phyloP scores from a whole-genome alignment of 2,888 invertebrate species.

The Drosophila emarginata region DNA sequence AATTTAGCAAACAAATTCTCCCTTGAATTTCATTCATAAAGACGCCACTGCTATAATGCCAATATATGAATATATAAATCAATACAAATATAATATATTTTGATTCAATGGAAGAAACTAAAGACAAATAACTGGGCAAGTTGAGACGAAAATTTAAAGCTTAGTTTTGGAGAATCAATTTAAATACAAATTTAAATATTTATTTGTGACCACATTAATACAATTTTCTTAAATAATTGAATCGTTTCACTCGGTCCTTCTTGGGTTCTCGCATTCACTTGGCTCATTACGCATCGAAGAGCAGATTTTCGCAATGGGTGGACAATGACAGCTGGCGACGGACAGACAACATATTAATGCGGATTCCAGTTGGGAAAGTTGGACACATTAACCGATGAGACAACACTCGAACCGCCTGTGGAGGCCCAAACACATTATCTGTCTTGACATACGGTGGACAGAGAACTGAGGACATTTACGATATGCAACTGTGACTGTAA shows the following conservation, averaged over 20 bases:
- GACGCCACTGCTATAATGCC: neutral
- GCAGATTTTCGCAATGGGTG: constrained; percentile 27
- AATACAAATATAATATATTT: too few species aligned
- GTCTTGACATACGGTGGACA: neutral
- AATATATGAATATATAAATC: neutral
- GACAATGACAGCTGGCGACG: constrained; percentile 65
- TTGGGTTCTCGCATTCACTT: neutral
- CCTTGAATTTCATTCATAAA: too few species aligned
- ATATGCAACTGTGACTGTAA: constrained; percentile 30
- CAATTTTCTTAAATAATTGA: neutral
- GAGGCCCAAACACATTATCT: constrained; percentile 1
- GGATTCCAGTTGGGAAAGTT: constrained; percentile 22
- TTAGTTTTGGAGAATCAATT: neutral
- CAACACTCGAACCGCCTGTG: constrained; percentile 21
- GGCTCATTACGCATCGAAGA: constrained; percentile 52
- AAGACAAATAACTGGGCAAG: neutral
- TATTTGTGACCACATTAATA: neutral
- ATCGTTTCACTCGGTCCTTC: too few species aligned
- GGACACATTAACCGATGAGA: constrained; percentile 30
- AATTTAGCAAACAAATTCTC: too few species aligned
- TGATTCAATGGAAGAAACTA: neutral
- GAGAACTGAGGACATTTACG: too few species aligned
- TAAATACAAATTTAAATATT: neutral
- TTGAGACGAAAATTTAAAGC: neutral
- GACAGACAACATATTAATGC: constrained; percentile 45